These are phyloP conservation scores for Entomyzon cyanotis DNA, from an alignment of 2,113 vertebrate species.

Conservation along the genomic window DNA sequence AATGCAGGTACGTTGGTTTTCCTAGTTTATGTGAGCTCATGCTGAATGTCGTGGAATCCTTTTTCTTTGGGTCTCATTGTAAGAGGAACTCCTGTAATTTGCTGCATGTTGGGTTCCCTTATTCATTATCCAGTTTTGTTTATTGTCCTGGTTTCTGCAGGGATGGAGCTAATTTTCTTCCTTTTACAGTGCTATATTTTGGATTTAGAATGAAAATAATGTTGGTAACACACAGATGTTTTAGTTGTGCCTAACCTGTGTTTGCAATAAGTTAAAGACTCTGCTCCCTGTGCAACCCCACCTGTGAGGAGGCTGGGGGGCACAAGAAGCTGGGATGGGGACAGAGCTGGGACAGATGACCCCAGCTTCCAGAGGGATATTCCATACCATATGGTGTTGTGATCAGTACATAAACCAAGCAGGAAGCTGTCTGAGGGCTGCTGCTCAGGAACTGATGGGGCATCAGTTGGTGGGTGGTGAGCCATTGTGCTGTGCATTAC, in stretches of 20 bases:
- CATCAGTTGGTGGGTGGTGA: neutral
- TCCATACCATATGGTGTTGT: neutral
- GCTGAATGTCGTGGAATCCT: rapidly evolving
- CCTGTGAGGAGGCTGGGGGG: neutral
- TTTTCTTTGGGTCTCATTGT: neutral
- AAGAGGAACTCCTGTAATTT: neutral
- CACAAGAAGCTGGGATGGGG: neutral
- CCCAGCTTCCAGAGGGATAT: neutral
- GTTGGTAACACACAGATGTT: neutral
- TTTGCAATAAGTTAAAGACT: neutral
- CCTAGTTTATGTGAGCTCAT: neutral
- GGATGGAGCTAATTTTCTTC: neutral
- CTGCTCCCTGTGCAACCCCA: neutral
- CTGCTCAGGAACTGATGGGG: neutral
- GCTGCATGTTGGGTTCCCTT: neutral
- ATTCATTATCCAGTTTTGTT: neutral
- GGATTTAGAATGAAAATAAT: neutral
- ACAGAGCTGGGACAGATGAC: neutral
- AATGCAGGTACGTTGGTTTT: conserved; percentile 85
- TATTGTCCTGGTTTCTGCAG: neutral
- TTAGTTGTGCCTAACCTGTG: neutral
- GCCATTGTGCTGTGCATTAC: neutral
- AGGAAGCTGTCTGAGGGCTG: neutral
- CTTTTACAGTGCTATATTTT: neutral
- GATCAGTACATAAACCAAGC: neutral